Evolutionary conservation across 2,888 invertebrate species (phyloP).

Genomic region (Microdon myrmicae): DNA sequence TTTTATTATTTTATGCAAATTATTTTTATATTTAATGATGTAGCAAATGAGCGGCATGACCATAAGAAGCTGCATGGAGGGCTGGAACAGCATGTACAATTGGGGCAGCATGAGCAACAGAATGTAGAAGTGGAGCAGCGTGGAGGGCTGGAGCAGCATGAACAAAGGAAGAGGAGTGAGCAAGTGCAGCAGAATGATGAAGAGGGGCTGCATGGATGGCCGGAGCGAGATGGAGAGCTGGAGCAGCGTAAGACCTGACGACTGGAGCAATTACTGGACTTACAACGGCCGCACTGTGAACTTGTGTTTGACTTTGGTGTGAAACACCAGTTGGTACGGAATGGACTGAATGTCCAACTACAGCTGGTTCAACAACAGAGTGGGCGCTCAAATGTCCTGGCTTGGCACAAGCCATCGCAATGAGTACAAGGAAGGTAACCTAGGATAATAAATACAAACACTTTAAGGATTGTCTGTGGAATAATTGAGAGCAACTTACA

Average conservation of each 20-base stretch:
- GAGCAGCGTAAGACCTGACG: constrained; percentile 37
- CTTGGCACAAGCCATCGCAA: too few species aligned
- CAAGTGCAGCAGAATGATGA: constrained; percentile 32
- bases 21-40: too few species aligned
- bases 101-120: constrained; percentile 15
- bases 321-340: constrained; percentile 66
- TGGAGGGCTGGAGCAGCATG: constrained; percentile 51
- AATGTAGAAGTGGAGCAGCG: constrained; percentile 8
- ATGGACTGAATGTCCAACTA: constrained; percentile 61
- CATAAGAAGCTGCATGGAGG: too few species aligned
- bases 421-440: too few species aligned
- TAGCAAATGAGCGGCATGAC: background rate
- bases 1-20: too few species aligned
- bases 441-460: too few species aligned
- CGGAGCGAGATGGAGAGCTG: too few species aligned
- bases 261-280: constrained; percentile 55
- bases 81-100: constrained; percentile 6
- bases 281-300: constrained; percentile 53
- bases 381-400: too few species aligned
- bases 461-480: too few species aligned
- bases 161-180: too few species aligned
- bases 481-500: too few species aligned
- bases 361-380: too few species aligned
- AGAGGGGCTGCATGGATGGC: constrained; percentile 46
- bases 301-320: constrained; percentile 58